A percentile compares a stretch with the other conserved stretches of the same genome.
Conservation (phyloP, 2,113 vertebrate species). For the Vulpes ferrilata region DNA sequence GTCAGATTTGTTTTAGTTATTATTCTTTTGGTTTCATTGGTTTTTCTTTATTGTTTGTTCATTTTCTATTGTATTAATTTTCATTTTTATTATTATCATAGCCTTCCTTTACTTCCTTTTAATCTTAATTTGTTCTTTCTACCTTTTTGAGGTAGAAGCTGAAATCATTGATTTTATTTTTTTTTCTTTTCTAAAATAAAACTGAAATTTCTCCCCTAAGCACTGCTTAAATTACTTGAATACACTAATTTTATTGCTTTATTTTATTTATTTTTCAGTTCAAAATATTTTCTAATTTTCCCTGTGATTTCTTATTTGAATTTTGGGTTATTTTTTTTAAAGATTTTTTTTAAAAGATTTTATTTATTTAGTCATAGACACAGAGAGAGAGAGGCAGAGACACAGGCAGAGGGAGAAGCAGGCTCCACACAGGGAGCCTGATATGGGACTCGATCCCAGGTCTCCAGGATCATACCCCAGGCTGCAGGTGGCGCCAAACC, state of each 20-base stretch:
- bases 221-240: neutral
- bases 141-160: neutral
- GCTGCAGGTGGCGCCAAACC: no score
- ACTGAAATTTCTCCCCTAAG: neutral
- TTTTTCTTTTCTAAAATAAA: conserved; percentile 23
- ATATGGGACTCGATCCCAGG: no score
- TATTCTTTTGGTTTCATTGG: neutral
- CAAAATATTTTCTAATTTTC: neutral
- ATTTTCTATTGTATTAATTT: conserved; percentile 15
- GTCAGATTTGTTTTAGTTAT: neutral
- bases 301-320: neutral
- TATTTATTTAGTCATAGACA: no score
- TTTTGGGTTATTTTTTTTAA: neutral
- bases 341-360: no score
- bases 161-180: neutral
- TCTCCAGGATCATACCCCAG: no score
- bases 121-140: neutral
- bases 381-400: no score
- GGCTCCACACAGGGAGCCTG: no score
- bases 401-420: no score
- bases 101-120: neutral
- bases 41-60: neutral
- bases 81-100: neutral
- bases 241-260: neutral
- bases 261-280: neutral